These are phyloP conservation scores for Hydrozoanthus gracilis DNA, from an alignment of 92 coral and sea anemone genomes.

Conservation along the genomic window DNA sequence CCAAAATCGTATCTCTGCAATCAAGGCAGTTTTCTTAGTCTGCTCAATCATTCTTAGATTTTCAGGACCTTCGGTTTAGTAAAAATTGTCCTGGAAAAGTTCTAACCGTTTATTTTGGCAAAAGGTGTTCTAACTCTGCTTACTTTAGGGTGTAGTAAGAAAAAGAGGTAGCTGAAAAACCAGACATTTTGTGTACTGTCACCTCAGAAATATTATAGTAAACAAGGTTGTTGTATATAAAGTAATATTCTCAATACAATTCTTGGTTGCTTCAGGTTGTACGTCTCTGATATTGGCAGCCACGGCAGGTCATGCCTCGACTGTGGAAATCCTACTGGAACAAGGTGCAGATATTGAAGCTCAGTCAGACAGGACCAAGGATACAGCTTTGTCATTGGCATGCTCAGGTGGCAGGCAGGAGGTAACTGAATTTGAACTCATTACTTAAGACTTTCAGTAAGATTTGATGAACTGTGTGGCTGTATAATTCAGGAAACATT, in stretches of 20 bases:
- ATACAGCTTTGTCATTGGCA: conserved; percentile 96
- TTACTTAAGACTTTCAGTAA: neutral
- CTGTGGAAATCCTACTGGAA: conserved; percentile 92
- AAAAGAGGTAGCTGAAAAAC: no score
- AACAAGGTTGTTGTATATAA: no score
- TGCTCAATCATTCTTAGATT: neutral
- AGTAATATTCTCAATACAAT: no score
- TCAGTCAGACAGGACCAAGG: conserved; percentile 99
- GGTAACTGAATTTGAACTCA: conserved; percentile 50
- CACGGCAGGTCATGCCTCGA: conserved; percentile 97
- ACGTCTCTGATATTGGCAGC: conserved; percentile 95
- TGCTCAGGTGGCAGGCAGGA: conserved; percentile 99
- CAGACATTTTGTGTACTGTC: no score
- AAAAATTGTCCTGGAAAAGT: neutral
- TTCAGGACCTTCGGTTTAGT: neutral
- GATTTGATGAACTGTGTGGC: neutral
- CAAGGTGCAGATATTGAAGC: conserved; percentile 96
- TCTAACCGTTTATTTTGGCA: neutral
- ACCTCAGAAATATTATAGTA: no score
- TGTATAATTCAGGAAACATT: neutral
- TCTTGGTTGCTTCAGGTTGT: conserved; percentile 68
- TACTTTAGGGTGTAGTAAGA: neutral
- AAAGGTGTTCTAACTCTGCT: neutral
- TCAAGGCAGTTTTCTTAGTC: neutral
- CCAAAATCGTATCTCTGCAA: neutral